Evolutionary conservation across 2,797 vertebrate species (phyloP).

Genomic region (Lutjanus argentimaculatus): DNA sequence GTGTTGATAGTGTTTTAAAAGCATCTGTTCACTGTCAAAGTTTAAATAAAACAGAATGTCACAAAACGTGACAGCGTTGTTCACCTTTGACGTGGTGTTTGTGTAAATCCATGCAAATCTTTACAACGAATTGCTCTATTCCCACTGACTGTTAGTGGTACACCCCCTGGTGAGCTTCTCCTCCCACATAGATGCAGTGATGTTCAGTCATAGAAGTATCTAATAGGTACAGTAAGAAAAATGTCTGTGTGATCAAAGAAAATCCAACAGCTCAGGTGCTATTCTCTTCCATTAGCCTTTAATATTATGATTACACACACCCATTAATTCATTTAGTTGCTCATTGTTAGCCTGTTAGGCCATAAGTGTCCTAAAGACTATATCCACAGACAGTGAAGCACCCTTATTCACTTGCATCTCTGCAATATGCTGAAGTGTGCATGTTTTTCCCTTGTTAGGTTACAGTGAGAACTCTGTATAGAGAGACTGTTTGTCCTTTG

Average conservation of each 20-base stretch:
- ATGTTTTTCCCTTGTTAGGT: conserved; percentile 6
- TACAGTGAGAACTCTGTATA: background rate
- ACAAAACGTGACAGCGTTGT: background rate
- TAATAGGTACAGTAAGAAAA: background rate
- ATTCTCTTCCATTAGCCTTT: background rate
- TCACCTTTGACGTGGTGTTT: background rate
- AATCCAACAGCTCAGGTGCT: background rate
- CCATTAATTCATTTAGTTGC: background rate
- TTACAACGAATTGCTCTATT: background rate
- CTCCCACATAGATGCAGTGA: background rate
- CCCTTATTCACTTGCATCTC: conserved; percentile 6
- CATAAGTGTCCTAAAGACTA: background rate
- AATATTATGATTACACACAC: background rate
- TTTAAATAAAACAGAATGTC: background rate
- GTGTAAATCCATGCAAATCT: background rate
- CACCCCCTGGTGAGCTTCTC: background rate
- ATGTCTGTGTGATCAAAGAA: background rate
- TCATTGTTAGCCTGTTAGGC: background rate
- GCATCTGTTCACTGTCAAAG: background rate
- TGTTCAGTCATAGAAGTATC: conserved; percentile 7
- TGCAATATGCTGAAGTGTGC: conserved; percentile 25
- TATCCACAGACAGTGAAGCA: background rate
- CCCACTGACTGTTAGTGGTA: background rate
- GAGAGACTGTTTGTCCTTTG: conserved; percentile 11
- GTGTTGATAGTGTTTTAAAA: background rate